Evolutionary conservation across 1,140 invertebrate genomes (phyloP).

Genomic region (Caenorhabditis remanei): DNA sequence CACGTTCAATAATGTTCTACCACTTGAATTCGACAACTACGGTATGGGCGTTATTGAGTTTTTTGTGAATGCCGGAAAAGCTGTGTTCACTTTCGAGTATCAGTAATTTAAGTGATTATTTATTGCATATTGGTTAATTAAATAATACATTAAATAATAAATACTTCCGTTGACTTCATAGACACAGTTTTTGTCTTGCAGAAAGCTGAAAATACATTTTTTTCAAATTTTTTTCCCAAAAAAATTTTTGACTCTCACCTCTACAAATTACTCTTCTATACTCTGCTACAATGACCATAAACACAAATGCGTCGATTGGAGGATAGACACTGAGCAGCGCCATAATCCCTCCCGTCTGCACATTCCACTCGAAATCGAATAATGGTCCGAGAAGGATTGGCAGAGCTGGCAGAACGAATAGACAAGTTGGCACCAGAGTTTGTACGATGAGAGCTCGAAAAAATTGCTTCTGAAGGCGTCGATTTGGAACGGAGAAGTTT

Average conservation of each 20-base stretch:
- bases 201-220: background rate
- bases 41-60: no score
- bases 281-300: background rate
- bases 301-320: constrained; percentile 20
- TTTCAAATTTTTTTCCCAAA: background rate
- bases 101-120: no score
- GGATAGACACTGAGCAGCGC: background rate
- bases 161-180: no score
- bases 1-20: no score
- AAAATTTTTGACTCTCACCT: background rate
- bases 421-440: background rate
- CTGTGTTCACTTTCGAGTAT: no score
- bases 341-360: constrained; percentile 1
- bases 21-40: no score
- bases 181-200: no score
- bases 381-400: background rate
- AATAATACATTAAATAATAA: no score
- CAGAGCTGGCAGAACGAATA: background rate
- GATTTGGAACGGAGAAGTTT: constrained; percentile 3
- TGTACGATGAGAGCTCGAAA: background rate
- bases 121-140: no score
- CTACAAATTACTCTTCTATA: background rate
- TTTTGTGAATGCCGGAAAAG: no score
- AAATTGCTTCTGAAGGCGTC: constrained; percentile 31
- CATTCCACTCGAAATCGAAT: constrained; percentile 12